A percentile compares a stretch with the other conserved stretches of the same genome.
Evolutionary conservation across 2,797 vertebrate genomes (phyloP).

Genomic region (Sebastes minor): DNA sequence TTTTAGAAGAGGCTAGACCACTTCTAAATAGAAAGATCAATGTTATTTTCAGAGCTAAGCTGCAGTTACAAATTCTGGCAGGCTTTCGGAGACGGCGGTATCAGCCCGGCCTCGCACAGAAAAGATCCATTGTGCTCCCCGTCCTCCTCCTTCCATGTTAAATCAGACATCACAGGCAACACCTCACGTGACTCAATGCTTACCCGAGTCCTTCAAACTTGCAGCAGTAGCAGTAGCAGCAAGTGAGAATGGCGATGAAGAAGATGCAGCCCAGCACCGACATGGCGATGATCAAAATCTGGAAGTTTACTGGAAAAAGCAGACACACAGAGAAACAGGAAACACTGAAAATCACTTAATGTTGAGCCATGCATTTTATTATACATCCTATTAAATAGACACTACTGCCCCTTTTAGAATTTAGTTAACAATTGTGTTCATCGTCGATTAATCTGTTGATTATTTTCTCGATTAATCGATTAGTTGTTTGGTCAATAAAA

Average conservation of each 20-base stretch:
- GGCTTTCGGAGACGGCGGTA: constrained; percentile 69
- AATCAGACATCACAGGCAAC: constrained; percentile 40
- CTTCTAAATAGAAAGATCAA: not conserved
- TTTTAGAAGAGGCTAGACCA: not conserved
- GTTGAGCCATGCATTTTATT: not conserved
- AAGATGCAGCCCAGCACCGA: constrained; percentile 86
- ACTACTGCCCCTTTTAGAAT: not conserved
- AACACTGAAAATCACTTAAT: not conserved
- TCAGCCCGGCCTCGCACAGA: constrained; percentile 64
- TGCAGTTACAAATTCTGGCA: constrained; percentile 46
- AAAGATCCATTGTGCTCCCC: constrained; percentile 65
- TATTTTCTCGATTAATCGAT: no score
- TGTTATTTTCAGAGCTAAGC: constrained; percentile 31
- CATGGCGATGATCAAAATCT: constrained; percentile 90
- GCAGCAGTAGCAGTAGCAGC: constrained; percentile 87
- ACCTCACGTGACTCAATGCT: constrained; percentile 64
- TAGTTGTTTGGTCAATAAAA: no score
- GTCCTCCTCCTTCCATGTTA: constrained; percentile 20
- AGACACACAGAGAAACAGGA: not conserved
- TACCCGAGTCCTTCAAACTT: constrained; percentile 84
- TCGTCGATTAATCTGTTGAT: no score
- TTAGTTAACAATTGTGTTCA: no score
- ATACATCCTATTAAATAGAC: not conserved
- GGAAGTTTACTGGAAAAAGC: constrained; percentile 88
- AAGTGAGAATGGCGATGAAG: constrained; percentile 82